These are phyloP conservation scores for Brachyhypopomus gauderio DNA, from an alignment of 2,113 vertebrate species.

Conservation along the genomic window DNA sequence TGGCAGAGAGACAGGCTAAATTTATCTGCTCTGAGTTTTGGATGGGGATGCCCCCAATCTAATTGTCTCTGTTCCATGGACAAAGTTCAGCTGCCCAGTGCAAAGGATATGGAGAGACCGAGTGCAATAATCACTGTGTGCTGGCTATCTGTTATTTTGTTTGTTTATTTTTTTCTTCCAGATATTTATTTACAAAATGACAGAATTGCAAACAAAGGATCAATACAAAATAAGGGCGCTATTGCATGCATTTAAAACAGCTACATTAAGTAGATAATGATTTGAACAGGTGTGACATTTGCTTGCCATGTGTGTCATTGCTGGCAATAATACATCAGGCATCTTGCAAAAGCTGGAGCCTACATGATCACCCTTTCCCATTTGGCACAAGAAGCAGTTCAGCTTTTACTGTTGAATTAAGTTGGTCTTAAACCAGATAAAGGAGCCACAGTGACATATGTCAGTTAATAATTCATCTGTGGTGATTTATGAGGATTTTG, in stretches of 20 bases:
- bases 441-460: neutral
- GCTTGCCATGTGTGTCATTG: no score
- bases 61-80: neutral
- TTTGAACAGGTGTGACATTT: no score
- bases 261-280: no score
- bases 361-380: neutral
- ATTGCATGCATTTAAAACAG: no score
- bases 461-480: neutral
- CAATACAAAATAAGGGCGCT: no score
- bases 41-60: slow-evolving; percentile 35
- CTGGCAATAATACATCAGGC: no score
- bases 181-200: neutral
- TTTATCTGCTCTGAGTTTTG: slow-evolving; percentile 13
- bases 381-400: neutral
- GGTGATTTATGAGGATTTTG: neutral
- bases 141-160: neutral
- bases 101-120: neutral
- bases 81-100: slow-evolving; percentile 11
- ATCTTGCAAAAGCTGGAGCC: neutral
- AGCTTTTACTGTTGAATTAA: neutral
- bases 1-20: slow-evolving; percentile 33
- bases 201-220: no score
- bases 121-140: neutral
- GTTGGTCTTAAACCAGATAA: neutral
- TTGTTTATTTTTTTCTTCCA: neutral